A percentile compares a stretch with the other conserved stretches of the same genome.
Conservation (phyloP, 1,140 invertebrate species). For the Grapholita molesta region DNA sequence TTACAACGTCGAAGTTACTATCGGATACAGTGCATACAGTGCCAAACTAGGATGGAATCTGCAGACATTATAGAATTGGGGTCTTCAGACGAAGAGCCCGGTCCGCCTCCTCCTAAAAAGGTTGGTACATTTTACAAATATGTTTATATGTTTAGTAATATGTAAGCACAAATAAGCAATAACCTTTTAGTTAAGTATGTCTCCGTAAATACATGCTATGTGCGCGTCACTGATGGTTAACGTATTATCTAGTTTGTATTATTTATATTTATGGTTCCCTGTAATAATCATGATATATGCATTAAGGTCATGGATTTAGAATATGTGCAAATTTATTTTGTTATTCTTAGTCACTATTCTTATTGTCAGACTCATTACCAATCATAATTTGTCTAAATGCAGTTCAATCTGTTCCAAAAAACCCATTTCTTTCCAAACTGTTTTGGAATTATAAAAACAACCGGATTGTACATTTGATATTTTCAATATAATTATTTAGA, state of each 20-base stretch:
- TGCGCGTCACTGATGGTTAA: background rate
- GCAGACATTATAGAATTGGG: slow-evolving; percentile 67
- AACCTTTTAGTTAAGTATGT: background rate
- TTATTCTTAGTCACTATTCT: background rate
- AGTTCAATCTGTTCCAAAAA: no score
- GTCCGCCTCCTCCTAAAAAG: slow-evolving; percentile 62
- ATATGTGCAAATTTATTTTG: background rate
- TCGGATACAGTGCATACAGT: background rate
- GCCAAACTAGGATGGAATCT: slow-evolving; percentile 45
- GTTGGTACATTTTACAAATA: slow-evolving; percentile 29
- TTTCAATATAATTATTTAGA: no score
- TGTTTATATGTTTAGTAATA: background rate
- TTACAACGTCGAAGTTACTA: background rate
- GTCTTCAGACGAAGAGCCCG: slow-evolving; percentile 65
- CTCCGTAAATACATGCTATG: background rate
- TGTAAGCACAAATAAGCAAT: background rate
- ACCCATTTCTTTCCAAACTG: no score
- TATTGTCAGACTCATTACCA: no score
- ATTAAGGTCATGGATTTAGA: background rate
- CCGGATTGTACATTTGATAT: no score
- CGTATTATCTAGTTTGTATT: background rate
- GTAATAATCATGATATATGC: background rate
- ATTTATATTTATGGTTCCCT: background rate
- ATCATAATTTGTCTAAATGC: no score
- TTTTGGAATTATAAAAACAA: no score